Evolutionary conservation across 2,113 vertebrate genomes (phyloP).

Genomic region (Otus sunia): DNA sequence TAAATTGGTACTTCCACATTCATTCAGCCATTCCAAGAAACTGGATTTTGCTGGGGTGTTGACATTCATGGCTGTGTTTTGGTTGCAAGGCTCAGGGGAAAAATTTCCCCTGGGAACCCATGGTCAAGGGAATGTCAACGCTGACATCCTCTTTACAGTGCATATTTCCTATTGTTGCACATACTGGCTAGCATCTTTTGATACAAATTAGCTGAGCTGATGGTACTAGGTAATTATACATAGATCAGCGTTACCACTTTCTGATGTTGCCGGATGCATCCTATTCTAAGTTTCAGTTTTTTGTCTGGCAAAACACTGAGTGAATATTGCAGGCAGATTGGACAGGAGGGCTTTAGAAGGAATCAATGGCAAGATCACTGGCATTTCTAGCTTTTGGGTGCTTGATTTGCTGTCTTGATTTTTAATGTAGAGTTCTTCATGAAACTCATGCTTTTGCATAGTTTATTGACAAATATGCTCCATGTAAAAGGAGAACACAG

Average conservation of each 20-base stretch:
- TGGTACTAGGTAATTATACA: background rate
- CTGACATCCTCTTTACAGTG: background rate
- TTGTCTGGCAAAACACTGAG: background rate
- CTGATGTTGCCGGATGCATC: background rate
- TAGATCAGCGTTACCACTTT: background rate
- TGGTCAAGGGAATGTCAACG: background rate
- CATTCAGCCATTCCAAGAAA: background rate
- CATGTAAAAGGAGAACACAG: background rate
- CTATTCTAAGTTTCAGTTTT: background rate
- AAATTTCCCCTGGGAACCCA: background rate
- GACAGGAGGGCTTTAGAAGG: background rate
- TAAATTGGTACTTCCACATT: background rate
- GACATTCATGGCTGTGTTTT: background rate
- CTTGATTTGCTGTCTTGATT: background rate
- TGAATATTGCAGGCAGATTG: background rate
- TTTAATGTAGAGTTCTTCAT: background rate
- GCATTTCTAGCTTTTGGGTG: background rate
- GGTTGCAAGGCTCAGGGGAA: background rate
- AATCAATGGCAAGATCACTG: background rate
- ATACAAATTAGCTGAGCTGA: background rate
- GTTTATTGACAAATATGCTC: background rate
- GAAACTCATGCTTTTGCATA: background rate
- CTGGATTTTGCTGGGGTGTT: background rate
- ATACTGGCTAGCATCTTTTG: background rate
- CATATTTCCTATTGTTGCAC: background rate